phyloP scores from a whole-genome alignment of 2,888 invertebrate genomes.

The Synanthedon vespiformis region DNA sequence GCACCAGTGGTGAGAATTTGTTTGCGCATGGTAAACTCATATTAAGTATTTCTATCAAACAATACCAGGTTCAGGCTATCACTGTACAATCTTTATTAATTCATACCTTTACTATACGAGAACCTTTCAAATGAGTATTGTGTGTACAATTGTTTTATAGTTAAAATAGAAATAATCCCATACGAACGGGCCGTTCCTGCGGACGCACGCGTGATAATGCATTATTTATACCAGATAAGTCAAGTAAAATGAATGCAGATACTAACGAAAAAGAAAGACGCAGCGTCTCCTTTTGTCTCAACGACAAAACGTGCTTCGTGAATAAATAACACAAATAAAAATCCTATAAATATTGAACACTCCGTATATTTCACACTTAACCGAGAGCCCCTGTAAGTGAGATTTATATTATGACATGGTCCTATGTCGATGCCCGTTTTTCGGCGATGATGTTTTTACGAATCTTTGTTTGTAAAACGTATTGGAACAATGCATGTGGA shows the following conservation, averaged over 20 bases:
- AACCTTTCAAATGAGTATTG: too few species aligned
- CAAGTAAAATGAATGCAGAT: slow-evolving; percentile 64
- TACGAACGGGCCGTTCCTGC: slow-evolving; percentile 33
- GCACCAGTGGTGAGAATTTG: too few species aligned
- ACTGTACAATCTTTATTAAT: too few species aligned
- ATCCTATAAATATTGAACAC: slow-evolving; percentile 64
- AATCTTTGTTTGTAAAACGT: slow-evolving; percentile 60
- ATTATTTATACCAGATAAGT: slow-evolving; percentile 66
- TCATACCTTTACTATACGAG: too few species aligned
- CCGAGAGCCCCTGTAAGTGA: slow-evolving; percentile 41
- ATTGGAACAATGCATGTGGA: slow-evolving; percentile 35
- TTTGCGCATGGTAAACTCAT: too few species aligned
- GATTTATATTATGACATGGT: slow-evolving; percentile 46
- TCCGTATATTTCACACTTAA: slow-evolving; percentile 65
- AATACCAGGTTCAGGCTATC: too few species aligned
- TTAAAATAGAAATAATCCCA: slow-evolving; percentile 33
- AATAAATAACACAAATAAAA: slow-evolving; percentile 68
- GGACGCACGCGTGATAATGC: slow-evolving; percentile 56
- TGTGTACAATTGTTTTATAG: too few species aligned
- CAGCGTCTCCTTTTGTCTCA: slow-evolving; percentile 45
- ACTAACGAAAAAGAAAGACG: slow-evolving; percentile 58
- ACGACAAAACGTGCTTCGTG: slow-evolving; percentile 53
- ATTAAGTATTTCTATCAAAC: too few species aligned
- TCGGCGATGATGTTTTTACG: slow-evolving; percentile 42
- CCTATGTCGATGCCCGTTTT: slow-evolving; percentile 43